Evolutionary conservation across 2,888 invertebrate genomes (phyloP).

Genomic region (Germaria angustata): DNA sequence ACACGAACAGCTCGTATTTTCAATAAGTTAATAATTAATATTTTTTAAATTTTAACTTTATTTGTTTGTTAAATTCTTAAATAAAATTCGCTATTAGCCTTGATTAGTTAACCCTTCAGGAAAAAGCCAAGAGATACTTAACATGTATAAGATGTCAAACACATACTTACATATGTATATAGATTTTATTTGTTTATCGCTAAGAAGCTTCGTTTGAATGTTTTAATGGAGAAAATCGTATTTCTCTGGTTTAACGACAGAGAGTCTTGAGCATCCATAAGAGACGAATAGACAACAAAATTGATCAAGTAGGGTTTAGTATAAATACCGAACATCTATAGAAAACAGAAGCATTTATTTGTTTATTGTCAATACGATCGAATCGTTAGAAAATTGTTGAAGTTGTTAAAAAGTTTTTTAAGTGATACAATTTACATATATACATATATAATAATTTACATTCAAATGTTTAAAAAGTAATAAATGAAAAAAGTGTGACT

Average conservation of each 20-base stretch:
- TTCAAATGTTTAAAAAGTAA: not conserved
- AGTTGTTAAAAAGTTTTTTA: not conserved
- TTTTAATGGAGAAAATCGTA: slow-evolving; percentile 42
- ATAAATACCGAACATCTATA: slow-evolving; percentile 71
- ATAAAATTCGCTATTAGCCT: slow-evolving; percentile 12
- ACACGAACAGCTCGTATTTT: not conserved
- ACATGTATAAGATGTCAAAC: not conserved
- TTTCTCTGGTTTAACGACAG: slow-evolving; percentile 43
- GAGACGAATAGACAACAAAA: slow-evolving; percentile 30
- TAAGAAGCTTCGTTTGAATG: slow-evolving; percentile 19
- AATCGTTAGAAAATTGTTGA: slow-evolving; percentile 63
- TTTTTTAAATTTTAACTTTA: too few relatives aligned
- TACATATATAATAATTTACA: too few relatives aligned
- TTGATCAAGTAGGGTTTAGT: slow-evolving; percentile 64
- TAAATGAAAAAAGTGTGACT: not conserved
- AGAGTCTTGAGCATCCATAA: slow-evolving; percentile 33
- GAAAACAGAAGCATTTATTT: slow-evolving; percentile 71
- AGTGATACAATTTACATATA: slow-evolving; percentile 12
- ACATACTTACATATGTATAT: not conserved
- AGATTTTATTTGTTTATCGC: slow-evolving; percentile 29
- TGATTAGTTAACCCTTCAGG: slow-evolving; percentile 14
- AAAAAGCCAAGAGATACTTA: slow-evolving; percentile 1
- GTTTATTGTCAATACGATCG: slow-evolving; percentile 73
- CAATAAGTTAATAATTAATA: not conserved
- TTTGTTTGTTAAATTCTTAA: not conserved